Conservation (phyloP, 2,888 invertebrate species). For the Latheticus oryzae region DNA sequence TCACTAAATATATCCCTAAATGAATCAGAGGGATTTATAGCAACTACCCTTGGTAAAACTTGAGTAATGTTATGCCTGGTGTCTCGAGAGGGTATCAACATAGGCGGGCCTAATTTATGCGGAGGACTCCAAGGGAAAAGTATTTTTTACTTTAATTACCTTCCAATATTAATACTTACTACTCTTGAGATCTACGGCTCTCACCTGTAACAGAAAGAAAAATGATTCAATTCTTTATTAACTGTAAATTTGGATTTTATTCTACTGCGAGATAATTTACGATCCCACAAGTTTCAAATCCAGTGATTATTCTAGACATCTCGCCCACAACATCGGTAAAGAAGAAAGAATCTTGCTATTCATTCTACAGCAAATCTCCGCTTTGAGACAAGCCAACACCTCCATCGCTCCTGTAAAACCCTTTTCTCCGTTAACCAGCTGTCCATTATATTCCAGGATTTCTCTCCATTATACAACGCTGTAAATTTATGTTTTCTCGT, state of each 20-base stretch:
- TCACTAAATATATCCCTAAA: slow-evolving; percentile 8
- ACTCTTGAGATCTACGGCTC: no score
- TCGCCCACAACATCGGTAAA: no score
- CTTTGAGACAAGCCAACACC: slow-evolving; percentile 4
- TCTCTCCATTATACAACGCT: no score
- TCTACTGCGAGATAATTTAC: no score
- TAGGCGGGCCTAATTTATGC: slow-evolving; percentile 1
- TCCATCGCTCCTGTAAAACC: slow-evolving; percentile 20
- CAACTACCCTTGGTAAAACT: slow-evolving; percentile 9
- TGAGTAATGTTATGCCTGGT: slow-evolving; percentile 13
- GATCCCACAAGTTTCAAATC: no score
- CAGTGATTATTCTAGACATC: no score
- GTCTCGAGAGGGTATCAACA: slow-evolving; percentile 3
- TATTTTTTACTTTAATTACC: no score
- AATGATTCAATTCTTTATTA: no score
- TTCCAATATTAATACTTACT: no score
- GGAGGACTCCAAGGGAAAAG: no score
- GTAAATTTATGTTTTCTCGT: slow-evolving; percentile 15
- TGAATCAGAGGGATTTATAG: slow-evolving; percentile 25
- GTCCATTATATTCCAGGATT: slow-evolving; percentile 17
- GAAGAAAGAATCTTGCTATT: neutral
- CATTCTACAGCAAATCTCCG: slow-evolving; percentile 15
- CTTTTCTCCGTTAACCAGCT: slow-evolving; percentile 21
- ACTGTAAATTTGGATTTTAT: no score
- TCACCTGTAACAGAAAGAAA: slow-evolving; percentile 4